Conservation (phyloP, 2,113 vertebrate species). For the Cervus canadensis region DNA sequence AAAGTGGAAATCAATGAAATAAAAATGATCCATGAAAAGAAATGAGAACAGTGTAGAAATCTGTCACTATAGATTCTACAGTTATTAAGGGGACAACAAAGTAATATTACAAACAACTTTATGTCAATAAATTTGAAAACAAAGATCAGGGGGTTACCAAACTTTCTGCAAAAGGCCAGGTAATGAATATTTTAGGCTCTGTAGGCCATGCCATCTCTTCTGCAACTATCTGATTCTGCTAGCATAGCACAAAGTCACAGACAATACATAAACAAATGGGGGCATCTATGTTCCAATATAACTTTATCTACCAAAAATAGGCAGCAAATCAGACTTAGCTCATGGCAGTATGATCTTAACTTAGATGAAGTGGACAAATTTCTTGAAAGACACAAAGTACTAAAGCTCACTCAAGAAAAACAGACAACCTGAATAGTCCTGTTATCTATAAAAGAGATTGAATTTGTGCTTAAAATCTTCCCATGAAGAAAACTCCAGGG, state of each 20-base stretch:
- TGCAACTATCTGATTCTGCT: background rate
- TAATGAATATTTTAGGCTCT: background rate
- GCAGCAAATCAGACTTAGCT: background rate
- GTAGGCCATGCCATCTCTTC: background rate
- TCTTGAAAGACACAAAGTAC: background rate
- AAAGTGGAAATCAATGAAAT: background rate
- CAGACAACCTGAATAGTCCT: background rate
- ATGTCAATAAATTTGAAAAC: background rate
- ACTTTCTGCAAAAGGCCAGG: background rate
- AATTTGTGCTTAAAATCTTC: background rate
- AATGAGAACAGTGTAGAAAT: background rate
- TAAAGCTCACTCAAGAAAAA: background rate
- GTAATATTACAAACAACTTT: background rate
- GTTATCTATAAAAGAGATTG: background rate
- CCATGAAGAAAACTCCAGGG: background rate
- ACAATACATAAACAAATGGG: background rate
- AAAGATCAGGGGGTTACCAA: background rate
- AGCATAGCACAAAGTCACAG: background rate
- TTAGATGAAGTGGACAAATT: background rate
- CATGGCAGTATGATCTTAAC: background rate
- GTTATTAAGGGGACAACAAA: background rate
- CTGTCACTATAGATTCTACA: background rate
- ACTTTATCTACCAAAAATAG: background rate
- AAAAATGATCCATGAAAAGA: background rate
- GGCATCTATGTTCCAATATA: background rate